These are phyloP conservation scores for Anableps anableps DNA, from an alignment of 2,797 vertebrate genomes.

Conservation along the genomic window DNA sequence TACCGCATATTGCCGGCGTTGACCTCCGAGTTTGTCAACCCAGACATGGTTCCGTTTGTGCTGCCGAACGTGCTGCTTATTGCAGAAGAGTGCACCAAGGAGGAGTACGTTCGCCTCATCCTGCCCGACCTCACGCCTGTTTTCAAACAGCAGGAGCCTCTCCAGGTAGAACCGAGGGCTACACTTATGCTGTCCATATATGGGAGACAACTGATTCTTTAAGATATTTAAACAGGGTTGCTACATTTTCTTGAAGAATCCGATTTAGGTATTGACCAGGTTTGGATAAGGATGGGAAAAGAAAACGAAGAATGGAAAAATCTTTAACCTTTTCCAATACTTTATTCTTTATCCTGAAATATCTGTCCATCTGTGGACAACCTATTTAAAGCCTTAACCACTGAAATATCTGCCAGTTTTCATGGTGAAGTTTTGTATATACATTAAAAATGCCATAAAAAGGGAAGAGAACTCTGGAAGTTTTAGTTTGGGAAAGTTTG, in stretches of 20 bases:
- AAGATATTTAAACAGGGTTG: background rate
- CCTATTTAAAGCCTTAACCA: background rate
- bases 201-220: background rate
- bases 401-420: background rate
- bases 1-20: slow-evolving; percentile 93
- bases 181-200: background rate
- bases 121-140: slow-evolving; percentile 95
- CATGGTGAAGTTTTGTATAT: background rate
- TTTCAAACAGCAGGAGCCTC: slow-evolving; percentile 97
- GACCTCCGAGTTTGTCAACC: slow-evolving; percentile 96
- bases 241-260: background rate
- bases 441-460: too few species aligned
- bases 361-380: background rate
- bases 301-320: background rate
- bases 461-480: background rate
- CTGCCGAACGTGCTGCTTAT: slow-evolving; percentile 97
- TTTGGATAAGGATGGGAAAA: background rate
- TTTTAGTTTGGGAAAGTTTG: background rate
- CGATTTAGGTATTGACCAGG: background rate
- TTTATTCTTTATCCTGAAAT: background rate
- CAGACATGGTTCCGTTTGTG: slow-evolving; percentile 98
- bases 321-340: background rate
- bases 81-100: slow-evolving; percentile 97
- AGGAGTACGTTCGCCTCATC: slow-evolving; percentile 92
- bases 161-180: slow-evolving; percentile 85